Evolutionary conservation across 92 coral and sea anemone genomes (phyloP).

Genomic region (Blastomussa wellsi): DNA sequence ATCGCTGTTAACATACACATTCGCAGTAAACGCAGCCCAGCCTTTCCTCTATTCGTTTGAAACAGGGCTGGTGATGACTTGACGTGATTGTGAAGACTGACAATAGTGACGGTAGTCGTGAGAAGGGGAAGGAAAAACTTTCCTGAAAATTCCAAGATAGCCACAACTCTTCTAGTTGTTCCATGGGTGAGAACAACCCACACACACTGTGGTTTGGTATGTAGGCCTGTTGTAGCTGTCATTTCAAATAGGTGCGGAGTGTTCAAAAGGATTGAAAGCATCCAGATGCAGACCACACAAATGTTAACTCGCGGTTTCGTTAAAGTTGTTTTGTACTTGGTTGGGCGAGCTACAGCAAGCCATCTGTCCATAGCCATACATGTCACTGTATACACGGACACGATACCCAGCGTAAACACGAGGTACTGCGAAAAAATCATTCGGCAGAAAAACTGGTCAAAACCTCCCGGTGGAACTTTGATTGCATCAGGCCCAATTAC

Average conservation of each 20-base stretch:
- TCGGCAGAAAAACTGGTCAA: slow-evolving; percentile 84
- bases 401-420: slow-evolving; percentile 87
- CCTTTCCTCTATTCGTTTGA: slow-evolving; percentile 72
- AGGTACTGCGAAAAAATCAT: slow-evolving; percentile 80
- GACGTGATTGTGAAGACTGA: slow-evolving; percentile 62
- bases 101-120: slow-evolving; percentile 64
- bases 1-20: slow-evolving; percentile 68
- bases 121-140: slow-evolving; percentile 78
- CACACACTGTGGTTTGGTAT: slow-evolving; percentile 51
- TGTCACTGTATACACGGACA: slow-evolving; percentile 87
- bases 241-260: slow-evolving; percentile 90
- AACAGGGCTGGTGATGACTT: slow-evolving; percentile 67
- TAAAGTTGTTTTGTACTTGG: slow-evolving; percentile 69
- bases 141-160: slow-evolving; percentile 74
- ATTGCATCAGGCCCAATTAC: slow-evolving; percentile 59
- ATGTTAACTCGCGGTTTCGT: slow-evolving; percentile 63
- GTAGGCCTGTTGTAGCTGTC: slow-evolving; percentile 41
- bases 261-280: slow-evolving; percentile 71
- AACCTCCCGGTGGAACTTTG: slow-evolving; percentile 63
- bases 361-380: slow-evolving; percentile 87
- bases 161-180: slow-evolving; percentile 66
- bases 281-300: slow-evolving; percentile 71
- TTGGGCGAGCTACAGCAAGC: slow-evolving; percentile 85
- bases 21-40: slow-evolving; percentile 74
- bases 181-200: slow-evolving; percentile 74